Base-by-base conservation (phyloP, 2,797 vertebrate genomes). In the Anabas testudineus region DNA sequence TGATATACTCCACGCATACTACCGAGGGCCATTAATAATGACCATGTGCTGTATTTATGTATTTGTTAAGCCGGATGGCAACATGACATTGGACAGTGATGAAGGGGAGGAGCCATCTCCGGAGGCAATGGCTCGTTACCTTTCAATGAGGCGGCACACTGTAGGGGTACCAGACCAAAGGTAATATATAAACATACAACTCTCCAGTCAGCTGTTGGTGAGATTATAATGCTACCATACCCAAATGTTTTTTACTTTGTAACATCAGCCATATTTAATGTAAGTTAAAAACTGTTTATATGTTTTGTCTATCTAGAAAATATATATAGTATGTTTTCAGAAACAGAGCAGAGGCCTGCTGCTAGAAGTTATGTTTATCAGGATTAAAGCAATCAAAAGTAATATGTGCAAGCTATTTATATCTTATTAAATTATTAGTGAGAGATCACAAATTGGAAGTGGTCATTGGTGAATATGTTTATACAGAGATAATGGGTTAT, bases 121-220 rank as follows among this genome's bases (percentile, higher is more conserved):
- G 0, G 98, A 99, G 87, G 98, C 98, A 3, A 93, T 99, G 95
- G 97, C 98, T 24, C 96, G 98, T 9, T 99, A 99, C 82, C 95
- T 99, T 28, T 99, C 98, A 0, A 99, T 99, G 98, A 94, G 98
- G 80, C 95, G 98, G 69, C 98, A 99, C 94, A 99, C 98, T 0
- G 98, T 99, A 24, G 98, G 98, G 7, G 98, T 99, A 10, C 97
- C 98, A 30, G 98, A 99, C 91, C 98, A 98, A 67, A 96, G 98
- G 98, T 99, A 84, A 76, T 64, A 84, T 90, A 41, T 84, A 0
- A 28, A 24, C 16, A 51, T 59, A 26, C 63, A 55, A 3, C 43
- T 14, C 1, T 26, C 13, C 36, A 39, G 7, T 14, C 24, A 42
- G 2, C 16, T 1, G 0, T 21, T 26, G 16, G 16, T 16, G 5